These are phyloP conservation scores for Furcifer pardalis DNA, from an alignment of 2,797 vertebrate genomes.

Conservation along the genomic window DNA sequence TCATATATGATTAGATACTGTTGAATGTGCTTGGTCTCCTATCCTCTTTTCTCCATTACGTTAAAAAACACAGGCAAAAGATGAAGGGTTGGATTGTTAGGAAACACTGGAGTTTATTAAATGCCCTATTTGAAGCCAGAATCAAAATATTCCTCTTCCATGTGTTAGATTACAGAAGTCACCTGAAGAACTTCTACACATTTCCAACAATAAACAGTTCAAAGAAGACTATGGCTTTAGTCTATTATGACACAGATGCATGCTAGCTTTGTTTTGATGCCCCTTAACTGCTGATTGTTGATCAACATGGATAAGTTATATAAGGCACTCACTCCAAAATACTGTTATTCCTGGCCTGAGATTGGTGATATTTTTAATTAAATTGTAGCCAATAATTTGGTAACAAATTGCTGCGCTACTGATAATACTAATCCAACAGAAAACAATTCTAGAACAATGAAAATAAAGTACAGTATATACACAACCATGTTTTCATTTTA, in stretches of 20 bases:
- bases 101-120: conserved; percentile 41
- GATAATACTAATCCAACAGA: conserved; percentile 45
- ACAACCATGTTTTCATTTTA: conserved; percentile 58
- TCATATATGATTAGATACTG: background rate
- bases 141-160: conserved; percentile 22
- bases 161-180: conserved; percentile 43
- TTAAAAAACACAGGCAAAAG: conserved; percentile 4
- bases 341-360: conserved; percentile 51
- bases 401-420: conserved; percentile 46
- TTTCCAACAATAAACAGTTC: conserved; percentile 4
- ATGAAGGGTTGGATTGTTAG: conserved; percentile 36
- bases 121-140: conserved; percentile 39
- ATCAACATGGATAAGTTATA: conserved; percentile 28
- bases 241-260: conserved; percentile 28
- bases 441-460: conserved; percentile 46
- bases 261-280: background rate
- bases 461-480: conserved; percentile 67
- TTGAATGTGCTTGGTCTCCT: background rate
- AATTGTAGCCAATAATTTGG: conserved; percentile 42
- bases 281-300: background rate
- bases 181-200: conserved; percentile 37
- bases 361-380: conserved; percentile 55
- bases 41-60: too few species aligned
- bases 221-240: conserved; percentile 18
- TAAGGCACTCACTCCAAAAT: conserved; percentile 72